Base-by-base conservation (phyloP, 2,888 invertebrate species). In the Drosophila incognita region DNA sequence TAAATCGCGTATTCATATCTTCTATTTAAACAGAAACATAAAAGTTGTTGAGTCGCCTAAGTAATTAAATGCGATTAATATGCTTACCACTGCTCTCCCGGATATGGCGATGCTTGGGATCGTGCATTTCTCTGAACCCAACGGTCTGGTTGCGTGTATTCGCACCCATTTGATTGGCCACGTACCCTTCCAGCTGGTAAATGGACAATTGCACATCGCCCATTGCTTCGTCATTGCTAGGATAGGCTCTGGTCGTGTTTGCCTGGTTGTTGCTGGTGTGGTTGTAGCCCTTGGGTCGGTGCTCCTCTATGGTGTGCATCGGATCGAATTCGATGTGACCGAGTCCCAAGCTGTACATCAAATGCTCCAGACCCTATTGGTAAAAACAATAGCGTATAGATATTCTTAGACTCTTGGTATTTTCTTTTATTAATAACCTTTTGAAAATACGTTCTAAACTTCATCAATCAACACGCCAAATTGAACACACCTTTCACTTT, bases 281-380 rank as follows among this genome's bases (percentile, higher is more conserved):
- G 52, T 87, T 86, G 57, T 83, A 91, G 21, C 91, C 92, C 54
- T 89, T 79, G 1, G 92, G 90, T 66, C 91, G 90, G 67, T 93
- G 93, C 64, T 93, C 86, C 6, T 92, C 92, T 35, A 93, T 86
- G 3, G 93, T 92, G 63, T 93, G 93, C 2, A 81, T 83, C 18
- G 91, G 91, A 18, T 91, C 90, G 65, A 96, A 95, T 78, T 95
- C 94, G 10, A 95, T 93, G 15, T 95, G 95, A 1, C 95, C 96
- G n/a, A 96, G 93, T 0, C 96, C 96, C 27, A 96, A 92, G 83
- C 94, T 96, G 83, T 94, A 94, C 92, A 96, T 93, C 54, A 96
- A 92, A 83, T 96, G 96, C 91, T 96, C 96, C 79, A 96, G 95
- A 15, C 96, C 96, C 95, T 95, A 93, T 46, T 15, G 10, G 27